Evolutionary conservation across 2,888 invertebrate species (phyloP).

Genomic region (Andrena hattorfiana): DNA sequence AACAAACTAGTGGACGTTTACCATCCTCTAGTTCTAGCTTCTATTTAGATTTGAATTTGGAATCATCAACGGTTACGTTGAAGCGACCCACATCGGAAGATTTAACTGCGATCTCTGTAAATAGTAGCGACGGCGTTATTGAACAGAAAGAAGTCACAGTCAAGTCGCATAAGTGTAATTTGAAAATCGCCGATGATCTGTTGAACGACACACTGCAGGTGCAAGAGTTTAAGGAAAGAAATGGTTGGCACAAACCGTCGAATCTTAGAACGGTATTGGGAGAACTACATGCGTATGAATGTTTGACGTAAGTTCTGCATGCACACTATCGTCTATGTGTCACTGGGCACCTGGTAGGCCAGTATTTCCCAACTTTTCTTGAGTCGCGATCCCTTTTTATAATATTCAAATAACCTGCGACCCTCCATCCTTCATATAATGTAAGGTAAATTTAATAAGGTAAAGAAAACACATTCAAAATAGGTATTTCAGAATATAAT

Average conservation of each 20-base stretch:
- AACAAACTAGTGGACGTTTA: slow-evolving; percentile 82
- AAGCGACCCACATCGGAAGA: slow-evolving; percentile 85
- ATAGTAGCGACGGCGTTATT: slow-evolving; percentile 73
- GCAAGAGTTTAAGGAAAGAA: slow-evolving; percentile 81
- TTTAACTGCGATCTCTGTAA: slow-evolving; percentile 78
- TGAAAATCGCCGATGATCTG: slow-evolving; percentile 82
- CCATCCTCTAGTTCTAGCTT: slow-evolving; percentile 87
- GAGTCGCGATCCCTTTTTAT: too few species aligned
- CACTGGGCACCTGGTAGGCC: too few species aligned
- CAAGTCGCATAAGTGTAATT: slow-evolving; percentile 75
- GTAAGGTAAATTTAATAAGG: too few species aligned
- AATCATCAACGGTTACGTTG: slow-evolving; percentile 88
- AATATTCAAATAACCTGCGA: too few species aligned
- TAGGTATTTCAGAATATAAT: too few species aligned
- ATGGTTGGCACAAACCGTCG: slow-evolving; percentile 86
- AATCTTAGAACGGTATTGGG: slow-evolving; percentile 86
- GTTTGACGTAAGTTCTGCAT: slow-evolving; percentile 83
- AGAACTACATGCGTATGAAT: slow-evolving; percentile 86
- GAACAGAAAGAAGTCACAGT: slow-evolving; percentile 77
- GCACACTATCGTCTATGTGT: neutral
- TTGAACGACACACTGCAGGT: slow-evolving; percentile 81
- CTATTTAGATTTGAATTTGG: slow-evolving; percentile 88
- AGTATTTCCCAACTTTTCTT: too few species aligned
- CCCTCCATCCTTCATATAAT: too few species aligned
- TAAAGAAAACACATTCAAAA: too few species aligned